Conservation (phyloP, 2,888 invertebrate genomes). For the Sicus ferrugineus region DNA sequence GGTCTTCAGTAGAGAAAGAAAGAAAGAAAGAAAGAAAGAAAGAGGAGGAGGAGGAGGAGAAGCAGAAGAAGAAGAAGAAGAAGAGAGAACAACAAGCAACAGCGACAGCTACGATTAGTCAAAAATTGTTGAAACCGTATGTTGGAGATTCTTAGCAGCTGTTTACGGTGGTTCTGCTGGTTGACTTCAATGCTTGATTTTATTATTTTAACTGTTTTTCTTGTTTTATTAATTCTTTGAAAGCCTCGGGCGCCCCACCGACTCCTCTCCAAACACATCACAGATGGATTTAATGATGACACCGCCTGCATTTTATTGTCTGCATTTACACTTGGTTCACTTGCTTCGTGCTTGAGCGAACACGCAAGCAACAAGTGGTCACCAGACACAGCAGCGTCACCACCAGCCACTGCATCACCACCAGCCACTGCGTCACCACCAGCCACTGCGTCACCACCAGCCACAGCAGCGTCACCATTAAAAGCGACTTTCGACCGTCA, state of each 20-base stretch:
- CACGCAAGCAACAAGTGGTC: constrained; percentile 27
- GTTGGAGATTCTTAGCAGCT: constrained; percentile 1
- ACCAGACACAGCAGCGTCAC: neutral
- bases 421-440: neutral
- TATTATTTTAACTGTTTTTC: neutral
- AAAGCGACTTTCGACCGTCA: neutral
- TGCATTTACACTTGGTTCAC: constrained; percentile 26
- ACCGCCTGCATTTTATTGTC: constrained; percentile 18
- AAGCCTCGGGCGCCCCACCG: neutral
- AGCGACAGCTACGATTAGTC: neutral
- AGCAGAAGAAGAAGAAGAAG: neutral
- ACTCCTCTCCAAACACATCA: neutral
- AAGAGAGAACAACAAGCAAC: neutral
- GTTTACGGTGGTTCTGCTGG: neutral
- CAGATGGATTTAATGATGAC: constrained; percentile 1
- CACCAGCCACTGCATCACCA: neutral
- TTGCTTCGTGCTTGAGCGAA: neutral
- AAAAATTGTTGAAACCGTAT: neutral
- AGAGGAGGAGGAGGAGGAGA: neutral
- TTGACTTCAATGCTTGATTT: neutral
- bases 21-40: neutral
- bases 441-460: neutral
- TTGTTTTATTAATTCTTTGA: neutral
- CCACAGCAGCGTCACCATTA: neutral
- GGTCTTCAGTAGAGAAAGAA: neutral